A percentile compares a stretch with the other conserved stretches of the same genome.
Evolutionary conservation across 2,797 vertebrate species (phyloP).

Genomic region (Betta splendens): DNA sequence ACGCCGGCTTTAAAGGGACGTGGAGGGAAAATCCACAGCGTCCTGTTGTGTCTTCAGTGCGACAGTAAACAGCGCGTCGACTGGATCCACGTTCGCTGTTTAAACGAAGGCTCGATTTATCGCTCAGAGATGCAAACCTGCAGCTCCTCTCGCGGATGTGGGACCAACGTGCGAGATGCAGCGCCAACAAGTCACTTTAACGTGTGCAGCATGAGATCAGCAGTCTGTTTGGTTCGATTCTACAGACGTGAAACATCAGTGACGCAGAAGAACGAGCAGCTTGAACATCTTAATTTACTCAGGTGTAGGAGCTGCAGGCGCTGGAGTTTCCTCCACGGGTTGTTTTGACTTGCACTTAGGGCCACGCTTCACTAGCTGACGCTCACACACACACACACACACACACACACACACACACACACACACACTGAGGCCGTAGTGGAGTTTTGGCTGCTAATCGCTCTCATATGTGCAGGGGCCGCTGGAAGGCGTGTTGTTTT

Average conservation of each 20-base stretch:
- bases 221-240: too few relatives aligned
- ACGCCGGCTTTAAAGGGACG: constrained; percentile 12
- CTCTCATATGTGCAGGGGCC: constrained; percentile 69
- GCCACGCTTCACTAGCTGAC: too few relatives aligned
- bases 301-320: constrained; percentile 38
- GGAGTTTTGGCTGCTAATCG: constrained; percentile 66
- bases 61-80: constrained; percentile 11
- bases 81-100: constrained; percentile 3
- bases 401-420: constrained; percentile 12
- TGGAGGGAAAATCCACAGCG: constrained; percentile 2
- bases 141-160: not conserved
- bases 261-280: too few relatives aligned
- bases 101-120: constrained; percentile 3
- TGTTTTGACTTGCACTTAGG: constrained; percentile 55
- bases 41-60: constrained; percentile 8
- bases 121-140: constrained; percentile 11
- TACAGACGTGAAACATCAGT: too few relatives aligned
- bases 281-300: constrained; percentile 29
- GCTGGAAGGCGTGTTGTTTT: constrained; percentile 55
- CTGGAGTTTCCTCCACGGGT: constrained; percentile 57
- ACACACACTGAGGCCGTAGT: constrained; percentile 18
- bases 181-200: too few relatives aligned
- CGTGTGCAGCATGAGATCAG: too few relatives aligned
- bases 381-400: constrained; percentile 12
- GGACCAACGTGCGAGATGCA: constrained; percentile 4